Evolutionary conservation across 2,888 invertebrate species (phyloP), one percentile per base, ranked within the genome.

Genomic region (Tyria jacobaeae): DNA sequence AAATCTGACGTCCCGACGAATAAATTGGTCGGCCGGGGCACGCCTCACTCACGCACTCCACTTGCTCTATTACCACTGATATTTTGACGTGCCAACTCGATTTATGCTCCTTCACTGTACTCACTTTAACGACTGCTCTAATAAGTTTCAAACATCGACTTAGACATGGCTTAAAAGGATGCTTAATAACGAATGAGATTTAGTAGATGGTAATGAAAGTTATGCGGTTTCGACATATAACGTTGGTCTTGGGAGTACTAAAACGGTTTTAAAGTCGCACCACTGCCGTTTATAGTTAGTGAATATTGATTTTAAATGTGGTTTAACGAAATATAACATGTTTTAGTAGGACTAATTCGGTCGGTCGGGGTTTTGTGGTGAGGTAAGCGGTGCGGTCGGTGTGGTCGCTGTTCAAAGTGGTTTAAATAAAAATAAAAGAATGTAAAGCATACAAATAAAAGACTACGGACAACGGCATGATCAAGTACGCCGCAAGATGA

Each of bases 1-100:
- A 94, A 93, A 94, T 93, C 93, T 94, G 94, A 93, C 93, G 93
- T 92, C 89, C 92, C 90, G 89, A 82, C 88, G 89, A 91, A 92
- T 90, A 92, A 93, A 93, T 93, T 92, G 93, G 92, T 88, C 85
- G 89, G 85, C 81, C 85, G 86, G 83, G 81, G 76, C 80, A 70
- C 76, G 84, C 80, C 82, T 80, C 78, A 73, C 78, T 75, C 85
- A 88, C 91, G 88, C 89, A 87, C 89, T 88, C 82, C 78, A 83
- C 82, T 78, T 78, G 83, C 81, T 85, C 87, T 85, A 87, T 86
- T 85, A 84, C 84, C 81, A 78, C 81, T 85, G 87, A 89, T 91
- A 88, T 87, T 90, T 89, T 87, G 90, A 89, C 88, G 86, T 87
- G 86, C 87, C 82, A 83, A 84, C 83, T 83, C 79, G 81, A 86